phyloP scores from a whole-genome alignment of 2,888 invertebrate genomes.

The Thera britannica region DNA sequence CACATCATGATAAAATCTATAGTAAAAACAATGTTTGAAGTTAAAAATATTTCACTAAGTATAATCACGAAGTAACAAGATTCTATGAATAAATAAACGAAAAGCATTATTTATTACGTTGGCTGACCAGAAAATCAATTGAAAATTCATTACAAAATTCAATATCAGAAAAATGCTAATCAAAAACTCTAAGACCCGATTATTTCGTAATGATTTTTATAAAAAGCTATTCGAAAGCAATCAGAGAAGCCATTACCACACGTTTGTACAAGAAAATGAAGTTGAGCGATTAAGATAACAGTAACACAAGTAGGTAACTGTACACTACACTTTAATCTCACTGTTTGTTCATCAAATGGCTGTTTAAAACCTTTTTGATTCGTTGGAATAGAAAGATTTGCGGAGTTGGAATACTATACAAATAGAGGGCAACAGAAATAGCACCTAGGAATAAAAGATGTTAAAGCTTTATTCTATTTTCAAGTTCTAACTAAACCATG shows the following conservation, averaged over 20 bases:
- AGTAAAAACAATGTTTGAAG: background rate
- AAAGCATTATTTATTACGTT: slow-evolving; percentile 22
- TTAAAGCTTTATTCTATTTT: background rate
- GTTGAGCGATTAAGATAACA: slow-evolving; percentile 60
- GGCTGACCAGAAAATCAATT: slow-evolving; percentile 23
- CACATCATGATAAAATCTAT: background rate
- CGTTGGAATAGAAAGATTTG: slow-evolving; percentile 22
- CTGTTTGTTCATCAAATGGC: slow-evolving; percentile 40
- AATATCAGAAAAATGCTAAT: slow-evolving; percentile 26
- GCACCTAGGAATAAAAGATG: background rate
- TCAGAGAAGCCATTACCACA: slow-evolving; percentile 53
- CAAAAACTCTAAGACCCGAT: slow-evolving; percentile 15
- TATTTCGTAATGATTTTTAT: slow-evolving; percentile 32
- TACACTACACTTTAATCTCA: slow-evolving; percentile 61
- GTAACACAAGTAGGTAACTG: slow-evolving; percentile 59
- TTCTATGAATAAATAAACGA: slow-evolving; percentile 30
- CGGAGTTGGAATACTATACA: slow-evolving; percentile 23
- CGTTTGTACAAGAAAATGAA: slow-evolving; percentile 61
- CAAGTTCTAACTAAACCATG: too few relatives aligned
- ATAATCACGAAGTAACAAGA: slow-evolving; percentile 9
- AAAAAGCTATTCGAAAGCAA: slow-evolving; percentile 41
- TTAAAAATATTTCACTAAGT: background rate
- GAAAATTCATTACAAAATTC: slow-evolving; percentile 30
- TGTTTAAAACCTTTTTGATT: slow-evolving; percentile 26
- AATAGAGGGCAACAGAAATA: slow-evolving; percentile 9